These are phyloP conservation scores for Hydrotaea diabolus DNA, from an alignment of 2,888 invertebrate genomes.

Conservation along the genomic window DNA sequence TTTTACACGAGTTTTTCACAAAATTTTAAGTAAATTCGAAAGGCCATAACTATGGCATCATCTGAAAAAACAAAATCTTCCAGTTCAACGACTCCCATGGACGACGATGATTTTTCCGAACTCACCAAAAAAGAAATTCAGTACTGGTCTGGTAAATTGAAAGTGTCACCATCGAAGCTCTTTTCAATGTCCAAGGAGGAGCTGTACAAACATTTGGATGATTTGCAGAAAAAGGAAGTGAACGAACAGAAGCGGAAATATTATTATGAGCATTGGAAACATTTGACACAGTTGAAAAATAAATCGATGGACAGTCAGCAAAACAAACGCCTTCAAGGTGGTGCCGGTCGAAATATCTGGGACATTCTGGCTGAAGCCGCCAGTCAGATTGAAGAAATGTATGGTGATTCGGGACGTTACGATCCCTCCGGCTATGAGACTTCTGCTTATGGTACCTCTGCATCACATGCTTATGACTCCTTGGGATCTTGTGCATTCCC, in stretches of 20 bases:
- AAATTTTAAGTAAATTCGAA: conserved; percentile 56
- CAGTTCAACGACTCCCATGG: conserved; percentile 46
- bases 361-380: conserved; percentile 73
- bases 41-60: conserved; percentile 19
- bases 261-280: conserved; percentile 66
- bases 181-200: conserved; percentile 65
- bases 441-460: background rate
- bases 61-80: background rate
- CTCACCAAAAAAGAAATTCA: conserved; percentile 68
- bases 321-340: conserved; percentile 58
- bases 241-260: background rate
- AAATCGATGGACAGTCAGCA: conserved; percentile 69
- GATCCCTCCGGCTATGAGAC: conserved; percentile 6
- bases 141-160: conserved; percentile 70
- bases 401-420: conserved; percentile 1
- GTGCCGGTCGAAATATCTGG: conserved; percentile 70
- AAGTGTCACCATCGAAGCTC: conserved; percentile 70
- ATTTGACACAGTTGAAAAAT: conserved; percentile 68
- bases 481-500: background rate
- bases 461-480: background rate
- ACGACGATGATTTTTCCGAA: conserved; percentile 67
- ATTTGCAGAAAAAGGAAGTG: conserved; percentile 39
- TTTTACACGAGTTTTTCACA: conserved; percentile 14
- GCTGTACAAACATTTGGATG: conserved; percentile 43
- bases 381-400: conserved; percentile 71